phyloP scores from a whole-genome alignment of 2,888 invertebrate genomes.

The Standfussiana lucernea region DNA sequence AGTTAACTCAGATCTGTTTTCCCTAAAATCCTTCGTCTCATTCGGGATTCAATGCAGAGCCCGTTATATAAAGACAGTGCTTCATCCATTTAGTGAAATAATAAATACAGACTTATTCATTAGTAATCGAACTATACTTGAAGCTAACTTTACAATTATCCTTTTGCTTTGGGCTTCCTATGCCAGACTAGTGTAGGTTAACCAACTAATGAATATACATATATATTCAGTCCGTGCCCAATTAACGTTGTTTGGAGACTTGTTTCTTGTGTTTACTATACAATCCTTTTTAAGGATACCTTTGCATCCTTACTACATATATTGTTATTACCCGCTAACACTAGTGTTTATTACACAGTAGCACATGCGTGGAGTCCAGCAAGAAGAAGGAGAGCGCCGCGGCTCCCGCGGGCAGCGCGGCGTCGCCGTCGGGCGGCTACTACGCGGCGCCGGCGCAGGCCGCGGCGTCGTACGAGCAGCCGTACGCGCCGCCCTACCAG shows the following conservation, averaged over 20 bases:
- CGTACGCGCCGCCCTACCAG: slow-evolving; percentile 87
- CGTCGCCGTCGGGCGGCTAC: slow-evolving; percentile 72
- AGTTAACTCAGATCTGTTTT: neutral
- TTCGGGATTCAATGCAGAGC: neutral
- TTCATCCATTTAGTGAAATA: neutral
- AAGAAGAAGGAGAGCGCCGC: slow-evolving; percentile 81
- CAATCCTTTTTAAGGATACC: neutral
- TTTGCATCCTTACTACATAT: too few relatives aligned
- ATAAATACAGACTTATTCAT: neutral
- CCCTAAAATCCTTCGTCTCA: neutral
- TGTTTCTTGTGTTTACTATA: neutral
- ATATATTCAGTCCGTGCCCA: neutral
- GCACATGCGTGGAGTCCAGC: slow-evolving; percentile 72
- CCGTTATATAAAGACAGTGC: neutral
- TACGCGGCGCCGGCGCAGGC: slow-evolving; percentile 79
- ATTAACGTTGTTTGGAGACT: too few relatives aligned
- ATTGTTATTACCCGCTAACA: slow-evolving; percentile 1
- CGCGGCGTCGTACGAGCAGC: slow-evolving; percentile 85
- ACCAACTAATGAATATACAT: neutral
- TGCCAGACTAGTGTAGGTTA: neutral
- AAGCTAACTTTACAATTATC: neutral
- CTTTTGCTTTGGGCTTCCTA: neutral
- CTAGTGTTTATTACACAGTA: slow-evolving; percentile 51
- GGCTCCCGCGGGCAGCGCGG: slow-evolving; percentile 64
- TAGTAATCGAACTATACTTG: neutral